Evolutionary conservation across 2,797 vertebrate species (phyloP).

Genomic region (Chaunax sp.): DNA sequence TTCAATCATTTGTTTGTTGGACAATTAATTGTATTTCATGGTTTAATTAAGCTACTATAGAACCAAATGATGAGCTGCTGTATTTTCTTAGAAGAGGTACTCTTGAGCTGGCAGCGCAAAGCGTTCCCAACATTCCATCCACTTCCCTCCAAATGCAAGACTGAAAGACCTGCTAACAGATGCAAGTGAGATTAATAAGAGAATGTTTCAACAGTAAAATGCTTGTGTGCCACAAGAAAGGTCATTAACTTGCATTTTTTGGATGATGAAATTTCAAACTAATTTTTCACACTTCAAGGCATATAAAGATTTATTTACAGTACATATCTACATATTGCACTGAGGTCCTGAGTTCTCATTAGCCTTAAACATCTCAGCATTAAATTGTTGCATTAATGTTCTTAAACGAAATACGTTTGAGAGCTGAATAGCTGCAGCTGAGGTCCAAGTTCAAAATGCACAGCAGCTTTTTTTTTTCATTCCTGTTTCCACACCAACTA

Average conservation of each 20-base stretch:
- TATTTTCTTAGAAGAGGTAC: not conserved
- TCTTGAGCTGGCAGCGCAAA: not conserved
- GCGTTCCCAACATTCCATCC: too few species aligned
- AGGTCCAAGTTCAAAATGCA: not conserved
- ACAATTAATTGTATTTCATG: not conserved
- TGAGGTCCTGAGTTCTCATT: not conserved
- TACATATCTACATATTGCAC: not conserved
- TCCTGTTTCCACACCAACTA: not conserved
- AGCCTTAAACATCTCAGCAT: too few species aligned
- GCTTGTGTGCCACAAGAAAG: conserved; percentile 40
- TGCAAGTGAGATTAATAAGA: conserved; percentile 27
- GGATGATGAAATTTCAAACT: conserved; percentile 34
- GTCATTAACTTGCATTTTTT: conserved; percentile 30
- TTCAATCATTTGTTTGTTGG: conserved; percentile 1
- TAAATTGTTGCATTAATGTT: too few species aligned
- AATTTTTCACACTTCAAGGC: not conserved
- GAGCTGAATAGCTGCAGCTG: too few species aligned
- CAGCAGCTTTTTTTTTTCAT: not conserved
- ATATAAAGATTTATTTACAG: not conserved
- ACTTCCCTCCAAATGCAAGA: too few species aligned
- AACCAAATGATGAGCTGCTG: not conserved
- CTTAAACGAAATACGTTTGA: too few species aligned
- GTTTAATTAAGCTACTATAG: not conserved
- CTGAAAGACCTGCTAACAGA: conserved; percentile 20
- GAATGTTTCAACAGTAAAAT: conserved; percentile 4